Percentiles rank a stretch among this genome's conserved stretches.
phyloP scores from a whole-genome alignment of 1,140 invertebrate genomes.

The Panulirus ornatus region DNA sequence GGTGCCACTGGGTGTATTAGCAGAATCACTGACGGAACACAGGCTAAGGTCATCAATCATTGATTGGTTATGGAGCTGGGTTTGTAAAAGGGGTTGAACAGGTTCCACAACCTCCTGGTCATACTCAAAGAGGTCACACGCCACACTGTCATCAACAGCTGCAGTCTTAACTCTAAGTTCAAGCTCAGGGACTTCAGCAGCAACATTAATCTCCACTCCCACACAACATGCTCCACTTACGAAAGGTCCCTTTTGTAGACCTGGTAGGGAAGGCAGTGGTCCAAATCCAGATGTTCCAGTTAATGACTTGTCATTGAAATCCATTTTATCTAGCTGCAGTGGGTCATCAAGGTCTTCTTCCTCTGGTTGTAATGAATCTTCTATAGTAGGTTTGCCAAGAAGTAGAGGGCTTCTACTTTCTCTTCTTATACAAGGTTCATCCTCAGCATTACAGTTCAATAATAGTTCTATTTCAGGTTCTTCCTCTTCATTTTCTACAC shows the following conservation, averaged over 20 bases:
- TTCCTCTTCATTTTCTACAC: slow-evolving; percentile 20
- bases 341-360: slow-evolving; percentile 25
- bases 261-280: slow-evolving; percentile 43
- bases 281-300: slow-evolving; percentile 23
- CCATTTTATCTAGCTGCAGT: slow-evolving; percentile 37
- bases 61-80: slow-evolving; percentile 56
- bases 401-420: slow-evolving; percentile 42
- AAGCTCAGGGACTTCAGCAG: slow-evolving; percentile 53
- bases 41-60: slow-evolving; percentile 34
- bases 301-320: slow-evolving; percentile 24
- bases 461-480: slow-evolving; percentile 14
- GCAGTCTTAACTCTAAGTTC: slow-evolving; percentile 62
- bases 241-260: slow-evolving; percentile 52
- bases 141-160: slow-evolving; percentile 58
- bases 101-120: slow-evolving; percentile 56
- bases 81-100: slow-evolving; percentile 31
- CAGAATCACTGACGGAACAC: slow-evolving; percentile 37
- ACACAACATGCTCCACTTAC: slow-evolving; percentile 70
- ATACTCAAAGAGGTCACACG: slow-evolving; percentile 67
- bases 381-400: slow-evolving; percentile 33
- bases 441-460: neutral
- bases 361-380: neutral
- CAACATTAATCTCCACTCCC: slow-evolving; percentile 58
- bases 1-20: slow-evolving; percentile 29
- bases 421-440: slow-evolving; percentile 59